Conservation (phyloP, 2,797 vertebrate species). For the Hoplostethus atlanticus region DNA sequence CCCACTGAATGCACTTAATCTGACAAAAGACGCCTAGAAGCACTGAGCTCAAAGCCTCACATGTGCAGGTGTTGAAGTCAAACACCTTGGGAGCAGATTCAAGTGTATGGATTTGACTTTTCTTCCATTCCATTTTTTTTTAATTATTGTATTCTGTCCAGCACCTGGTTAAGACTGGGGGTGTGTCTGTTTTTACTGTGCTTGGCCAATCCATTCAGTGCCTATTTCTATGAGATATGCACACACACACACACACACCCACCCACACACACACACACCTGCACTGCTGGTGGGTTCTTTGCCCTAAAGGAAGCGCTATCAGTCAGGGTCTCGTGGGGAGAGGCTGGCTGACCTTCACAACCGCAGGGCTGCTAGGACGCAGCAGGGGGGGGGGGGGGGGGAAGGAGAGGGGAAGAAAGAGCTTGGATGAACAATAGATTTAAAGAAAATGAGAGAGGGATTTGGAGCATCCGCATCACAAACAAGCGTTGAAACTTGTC, state of each 20-base stretch:
- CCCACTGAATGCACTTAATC: too few species aligned
- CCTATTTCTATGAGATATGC: background rate
- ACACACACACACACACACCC: constrained; percentile 21
- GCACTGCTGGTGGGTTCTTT: constrained; percentile 20
- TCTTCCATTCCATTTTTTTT: too few species aligned
- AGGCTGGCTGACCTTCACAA: constrained; percentile 49
- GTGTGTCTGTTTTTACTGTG: too few species aligned
- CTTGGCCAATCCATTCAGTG: too few species aligned
- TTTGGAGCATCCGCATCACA: background rate
- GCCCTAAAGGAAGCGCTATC: constrained; percentile 38
- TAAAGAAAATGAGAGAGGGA: background rate
- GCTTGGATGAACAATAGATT: constrained; percentile 5
- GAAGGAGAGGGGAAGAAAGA: background rate
- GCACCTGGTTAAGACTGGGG: too few species aligned
- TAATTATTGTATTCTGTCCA: too few species aligned
- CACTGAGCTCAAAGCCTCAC: background rate
- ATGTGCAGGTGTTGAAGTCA: background rate
- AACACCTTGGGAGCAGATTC: background rate
- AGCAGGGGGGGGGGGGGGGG: constrained; percentile 4
- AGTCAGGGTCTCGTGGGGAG: constrained; percentile 35
- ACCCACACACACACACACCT: constrained; percentile 4
- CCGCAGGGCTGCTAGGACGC: constrained; percentile 36
- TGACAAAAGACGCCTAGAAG: background rate
- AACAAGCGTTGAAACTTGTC: too few species aligned
- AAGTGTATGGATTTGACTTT: background rate